Conservation (phyloP, 2,797 vertebrate genomes). For the Enoplosus armatus region DNA sequence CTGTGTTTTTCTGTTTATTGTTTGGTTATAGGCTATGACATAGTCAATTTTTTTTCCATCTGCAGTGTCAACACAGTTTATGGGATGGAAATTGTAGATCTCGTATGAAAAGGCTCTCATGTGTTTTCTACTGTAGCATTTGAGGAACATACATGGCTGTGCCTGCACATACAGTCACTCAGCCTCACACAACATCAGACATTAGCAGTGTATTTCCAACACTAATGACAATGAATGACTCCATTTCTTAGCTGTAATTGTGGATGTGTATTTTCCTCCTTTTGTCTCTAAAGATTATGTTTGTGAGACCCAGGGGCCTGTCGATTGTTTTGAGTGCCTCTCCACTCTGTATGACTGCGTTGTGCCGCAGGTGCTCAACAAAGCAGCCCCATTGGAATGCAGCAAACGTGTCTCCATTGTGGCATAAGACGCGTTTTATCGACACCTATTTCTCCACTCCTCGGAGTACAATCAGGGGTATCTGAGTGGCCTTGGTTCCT, state of each 20-base stretch:
- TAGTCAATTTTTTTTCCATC: slow-evolving; percentile 18
- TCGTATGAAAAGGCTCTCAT: slow-evolving; percentile 25
- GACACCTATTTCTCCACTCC: slow-evolving; percentile 58
- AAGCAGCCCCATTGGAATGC: slow-evolving; percentile 65
- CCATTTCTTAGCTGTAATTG: slow-evolving; percentile 56
- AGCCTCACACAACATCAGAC: neutral
- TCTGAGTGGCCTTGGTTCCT: slow-evolving; percentile 61
- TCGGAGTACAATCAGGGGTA: slow-evolving; percentile 60
- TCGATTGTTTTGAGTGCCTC: slow-evolving; percentile 66
- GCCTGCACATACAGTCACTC: slow-evolving; percentile 1
- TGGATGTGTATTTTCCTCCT: slow-evolving; percentile 42
- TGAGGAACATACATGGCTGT: slow-evolving; percentile 3
- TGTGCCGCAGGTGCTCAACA: slow-evolving; percentile 60
- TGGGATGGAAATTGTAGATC: slow-evolving; percentile 49
- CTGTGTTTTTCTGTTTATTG: slow-evolving; percentile 71
- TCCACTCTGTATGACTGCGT: slow-evolving; percentile 52
- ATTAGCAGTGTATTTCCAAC: slow-evolving; percentile 34
- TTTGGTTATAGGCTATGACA: slow-evolving; percentile 58
- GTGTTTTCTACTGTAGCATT: slow-evolving; percentile 9
- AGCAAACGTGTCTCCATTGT: slow-evolving; percentile 49
- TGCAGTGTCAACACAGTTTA: slow-evolving; percentile 45
- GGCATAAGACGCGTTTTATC: slow-evolving; percentile 56
- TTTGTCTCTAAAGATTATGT: slow-evolving; percentile 58
- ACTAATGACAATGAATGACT: slow-evolving; percentile 44
- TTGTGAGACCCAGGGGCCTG: slow-evolving; percentile 51